Evolutionary conservation across 2,113 vertebrate genomes (phyloP), one percentile per base, ranked within the genome.

Genomic region (Dasyprocta punctata): DNA sequence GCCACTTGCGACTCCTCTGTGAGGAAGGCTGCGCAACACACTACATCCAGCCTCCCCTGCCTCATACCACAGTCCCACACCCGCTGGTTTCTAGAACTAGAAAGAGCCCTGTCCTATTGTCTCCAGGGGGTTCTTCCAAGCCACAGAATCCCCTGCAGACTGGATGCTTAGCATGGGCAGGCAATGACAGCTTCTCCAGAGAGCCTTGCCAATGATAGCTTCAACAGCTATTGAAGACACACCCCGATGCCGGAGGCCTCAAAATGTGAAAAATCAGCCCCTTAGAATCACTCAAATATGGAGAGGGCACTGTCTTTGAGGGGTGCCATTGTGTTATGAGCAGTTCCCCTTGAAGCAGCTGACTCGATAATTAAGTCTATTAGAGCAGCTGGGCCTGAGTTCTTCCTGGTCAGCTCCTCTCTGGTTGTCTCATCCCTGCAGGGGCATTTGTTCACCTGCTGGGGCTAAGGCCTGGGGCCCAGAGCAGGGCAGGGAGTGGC

Each of bases 81-180:
- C 44, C 26, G 2, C 16, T 28, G n/a, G 17, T 65, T 86, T 84
- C 90, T 52, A 63, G 67, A 78, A 65, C 65, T 67, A 22, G 56
- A 60, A 82, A 94, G 95, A 96, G 94, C 56, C 73, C 82, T 80
- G 65, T 20, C 71, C 86, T 61, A 63, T 95, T 97, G 92, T 95
- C 86, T 92, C 78, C 5, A 17, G 75, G 60, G 20, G 38, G 73
- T 71, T 41, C 91, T 80, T 84, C 83, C 7, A 92, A 94, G 87
- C 96, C 96, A 80, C 93, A 96, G 94, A 91, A 85, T 91, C 82
- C 60, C 60, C 22, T 1, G 2, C 78, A 36, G 60, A 65, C 49
- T 49, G 3, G 26, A 54, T 1, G 11, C 67, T 71, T 47, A 33
- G 81, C 73, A n/a, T 17, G 58, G 20, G 49, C 30, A 8, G 83